A percentile compares a stretch with the other conserved stretches of the same genome.
phyloP scores from a whole-genome alignment of 2,113 vertebrate species.

The Mormyrus lacerda region DNA sequence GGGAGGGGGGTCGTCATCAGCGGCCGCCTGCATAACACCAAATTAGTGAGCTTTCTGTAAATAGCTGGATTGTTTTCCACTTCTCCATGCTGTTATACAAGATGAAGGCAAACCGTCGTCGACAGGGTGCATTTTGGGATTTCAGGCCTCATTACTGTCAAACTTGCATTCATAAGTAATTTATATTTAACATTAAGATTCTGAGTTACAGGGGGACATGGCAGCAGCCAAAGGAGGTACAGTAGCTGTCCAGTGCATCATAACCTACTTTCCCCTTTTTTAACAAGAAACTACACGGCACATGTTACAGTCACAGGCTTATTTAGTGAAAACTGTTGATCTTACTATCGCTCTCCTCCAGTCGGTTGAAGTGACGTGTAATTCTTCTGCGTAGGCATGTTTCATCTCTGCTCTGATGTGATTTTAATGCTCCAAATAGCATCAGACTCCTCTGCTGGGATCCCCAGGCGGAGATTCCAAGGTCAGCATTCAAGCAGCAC shows the following conservation, averaged over 20 bases:
- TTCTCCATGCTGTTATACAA: background rate
- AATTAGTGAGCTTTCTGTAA: background rate
- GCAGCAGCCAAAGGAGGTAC: too few species aligned
- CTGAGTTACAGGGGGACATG: background rate
- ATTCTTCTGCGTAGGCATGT: background rate
- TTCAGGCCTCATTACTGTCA: background rate
- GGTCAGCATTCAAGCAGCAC: constrained; percentile 2
- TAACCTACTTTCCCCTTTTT: background rate
- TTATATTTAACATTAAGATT: background rate
- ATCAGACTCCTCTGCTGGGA: constrained; percentile 3
- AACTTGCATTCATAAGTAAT: background rate
- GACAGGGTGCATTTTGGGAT: background rate
- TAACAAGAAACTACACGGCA: too few species aligned
- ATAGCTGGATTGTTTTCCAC: background rate
- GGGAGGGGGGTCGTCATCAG: background rate
- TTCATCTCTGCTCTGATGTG: constrained; percentile 14
- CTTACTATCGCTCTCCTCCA: background rate
- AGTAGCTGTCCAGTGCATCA: background rate
- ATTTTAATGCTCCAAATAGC: constrained; percentile 13
- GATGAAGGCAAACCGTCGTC: background rate
- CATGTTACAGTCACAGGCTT: background rate
- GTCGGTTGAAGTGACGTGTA: background rate
- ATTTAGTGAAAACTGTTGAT: background rate
- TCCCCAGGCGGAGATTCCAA: constrained; percentile 5
- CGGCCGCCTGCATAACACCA: background rate